Evolutionary conservation across 2,888 invertebrate genomes (phyloP).

Genomic region (Lycia hirtaria): DNA sequence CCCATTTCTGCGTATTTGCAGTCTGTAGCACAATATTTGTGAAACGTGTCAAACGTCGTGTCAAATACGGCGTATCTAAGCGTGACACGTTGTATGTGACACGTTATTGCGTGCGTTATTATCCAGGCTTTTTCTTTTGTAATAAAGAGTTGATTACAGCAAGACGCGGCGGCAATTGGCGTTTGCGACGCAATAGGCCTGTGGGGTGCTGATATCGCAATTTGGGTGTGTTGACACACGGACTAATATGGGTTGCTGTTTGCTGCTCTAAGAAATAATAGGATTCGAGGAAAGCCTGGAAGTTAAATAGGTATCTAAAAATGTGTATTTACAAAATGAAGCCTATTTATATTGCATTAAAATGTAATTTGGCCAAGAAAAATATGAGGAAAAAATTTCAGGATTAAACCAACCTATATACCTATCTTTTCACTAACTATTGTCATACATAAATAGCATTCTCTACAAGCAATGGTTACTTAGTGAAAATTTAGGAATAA

Average conservation of each 20-base stretch:
- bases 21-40: slow-evolving; percentile 81
- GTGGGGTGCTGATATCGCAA: slow-evolving; percentile 72
- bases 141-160: slow-evolving; percentile 81
- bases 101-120: slow-evolving; percentile 81
- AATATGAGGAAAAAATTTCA: too few relatives aligned
- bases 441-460: too few relatives aligned
- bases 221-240: slow-evolving; percentile 50
- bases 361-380: not conserved
- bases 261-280: slow-evolving; percentile 23
- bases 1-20: slow-evolving; percentile 75
- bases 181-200: slow-evolving; percentile 61
- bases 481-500: too few relatives aligned
- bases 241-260: slow-evolving; percentile 44
- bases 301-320: slow-evolving; percentile 24
- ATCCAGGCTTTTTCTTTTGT: slow-evolving; percentile 76
- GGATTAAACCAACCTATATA: too few relatives aligned
- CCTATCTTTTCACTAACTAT: too few relatives aligned
- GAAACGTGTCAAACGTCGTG: slow-evolving; percentile 79
- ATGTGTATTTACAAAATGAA: not conserved
- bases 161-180: slow-evolving; percentile 63
- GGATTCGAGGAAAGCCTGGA: not conserved
- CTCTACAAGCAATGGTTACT: too few relatives aligned
- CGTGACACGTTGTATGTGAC: slow-evolving; percentile 75
- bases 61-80: slow-evolving; percentile 79
- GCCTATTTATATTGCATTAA: not conserved